Evolutionary conservation across 2,113 vertebrate species (phyloP).

Genomic region (Cyanoderma ruficeps): DNA sequence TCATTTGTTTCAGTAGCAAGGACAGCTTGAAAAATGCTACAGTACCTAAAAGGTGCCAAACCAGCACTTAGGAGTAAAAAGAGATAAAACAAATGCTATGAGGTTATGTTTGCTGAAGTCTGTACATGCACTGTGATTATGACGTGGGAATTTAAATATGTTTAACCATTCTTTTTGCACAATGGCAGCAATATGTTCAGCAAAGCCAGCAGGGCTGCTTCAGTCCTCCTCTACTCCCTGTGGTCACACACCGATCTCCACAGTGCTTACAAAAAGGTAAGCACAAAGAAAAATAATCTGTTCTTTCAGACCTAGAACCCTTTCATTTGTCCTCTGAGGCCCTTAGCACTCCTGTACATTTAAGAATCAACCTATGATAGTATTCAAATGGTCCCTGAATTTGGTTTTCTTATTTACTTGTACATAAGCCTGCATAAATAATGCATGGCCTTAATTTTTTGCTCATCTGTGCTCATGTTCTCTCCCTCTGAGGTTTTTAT

Average conservation of each 20-base stretch:
- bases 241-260: conserved; percentile 87
- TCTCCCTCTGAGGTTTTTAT: background rate
- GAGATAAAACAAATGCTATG: background rate
- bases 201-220: conserved; percentile 80
- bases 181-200: conserved; percentile 68
- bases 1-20: background rate
- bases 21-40: background rate
- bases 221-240: conserved; percentile 84
- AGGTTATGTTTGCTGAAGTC: background rate
- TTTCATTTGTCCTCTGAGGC: background rate
- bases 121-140: background rate
- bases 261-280: conserved; percentile 84
- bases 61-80: background rate
- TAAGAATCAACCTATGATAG: background rate
- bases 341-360: background rate
- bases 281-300: background rate
- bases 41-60: background rate
- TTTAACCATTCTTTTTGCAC: background rate
- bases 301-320: background rate
- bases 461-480: background rate
- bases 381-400: background rate
- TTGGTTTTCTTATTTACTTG: background rate
- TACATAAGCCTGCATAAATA: background rate
- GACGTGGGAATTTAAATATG: background rate
- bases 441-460: background rate